A percentile compares a stretch with the other conserved stretches of the same genome.
These are phyloP conservation scores for Epizoanthus rinbou DNA, from an alignment of 92 coral and sea anemone genomes.

Conservation along the genomic window DNA sequence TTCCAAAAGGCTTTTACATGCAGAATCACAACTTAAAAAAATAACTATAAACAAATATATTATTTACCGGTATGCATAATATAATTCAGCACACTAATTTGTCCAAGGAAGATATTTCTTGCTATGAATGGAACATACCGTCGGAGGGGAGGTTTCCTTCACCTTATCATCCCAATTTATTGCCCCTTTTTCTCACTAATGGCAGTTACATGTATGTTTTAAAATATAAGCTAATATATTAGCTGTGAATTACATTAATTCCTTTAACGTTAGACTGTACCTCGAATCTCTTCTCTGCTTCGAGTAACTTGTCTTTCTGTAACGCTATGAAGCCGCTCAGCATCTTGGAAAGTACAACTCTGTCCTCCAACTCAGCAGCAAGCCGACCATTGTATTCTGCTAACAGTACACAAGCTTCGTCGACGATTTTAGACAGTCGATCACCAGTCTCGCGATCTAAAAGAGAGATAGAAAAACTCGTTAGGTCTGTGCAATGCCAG, in stretches of 20 bases:
- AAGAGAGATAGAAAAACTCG: neutral
- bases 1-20: too few relatives aligned
- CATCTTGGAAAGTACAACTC: slow-evolving; percentile 88
- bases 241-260: neutral
- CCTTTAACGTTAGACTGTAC: slow-evolving; percentile 34
- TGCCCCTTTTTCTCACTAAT: neutral
- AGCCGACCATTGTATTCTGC: slow-evolving; percentile 98
- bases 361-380: slow-evolving; percentile 96
- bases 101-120: too few relatives aligned
- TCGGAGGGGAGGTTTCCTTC: too few relatives aligned
- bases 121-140: too few relatives aligned
- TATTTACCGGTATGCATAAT: too few relatives aligned
- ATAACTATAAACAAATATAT: too few relatives aligned
- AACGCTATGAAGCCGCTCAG: slow-evolving; percentile 80
- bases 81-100: too few relatives aligned
- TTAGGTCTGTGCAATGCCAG: too few relatives aligned
- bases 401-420: slow-evolving; percentile 90
- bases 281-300: slow-evolving; percentile 93
- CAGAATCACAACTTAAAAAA: too few relatives aligned
- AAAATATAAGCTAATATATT: neutral
- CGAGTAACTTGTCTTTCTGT: slow-evolving; percentile 88
- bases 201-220: neutral
- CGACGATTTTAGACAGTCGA: slow-evolving; percentile 88
- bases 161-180: too few relatives aligned
- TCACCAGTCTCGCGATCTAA: slow-evolving; percentile 97